Percentiles rank a stretch among this genome's conserved stretches.
Conservation (phyloP, 2,888 invertebrate genomes). For the Macaria notata region DNA sequence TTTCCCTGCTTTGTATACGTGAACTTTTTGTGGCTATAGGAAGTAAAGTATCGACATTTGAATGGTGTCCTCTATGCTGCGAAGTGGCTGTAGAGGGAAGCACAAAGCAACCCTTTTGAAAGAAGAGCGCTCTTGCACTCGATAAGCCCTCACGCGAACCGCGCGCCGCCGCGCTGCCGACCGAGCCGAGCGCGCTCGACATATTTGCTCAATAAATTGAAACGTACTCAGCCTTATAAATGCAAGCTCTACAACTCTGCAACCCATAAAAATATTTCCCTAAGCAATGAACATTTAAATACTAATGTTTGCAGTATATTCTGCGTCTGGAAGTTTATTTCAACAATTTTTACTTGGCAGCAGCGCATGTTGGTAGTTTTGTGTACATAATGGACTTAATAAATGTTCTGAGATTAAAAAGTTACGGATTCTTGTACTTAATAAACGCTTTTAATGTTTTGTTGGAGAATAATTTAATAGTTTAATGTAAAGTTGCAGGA, state of each 20-base stretch:
- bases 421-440: no score
- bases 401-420: constrained; percentile 16
- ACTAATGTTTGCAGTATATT: not conserved
- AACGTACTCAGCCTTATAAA: constrained; percentile 37
- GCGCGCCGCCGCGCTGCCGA: constrained; percentile 18
- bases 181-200: constrained; percentile 38
- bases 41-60: constrained; percentile 6
- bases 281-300: constrained; percentile 14
- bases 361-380: not conserved
- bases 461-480: no score
- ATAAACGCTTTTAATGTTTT: no score
- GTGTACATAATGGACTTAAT: constrained; percentile 5
- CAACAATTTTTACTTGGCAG: constrained; percentile 18
- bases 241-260: constrained; percentile 20
- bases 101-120: constrained; percentile 71
- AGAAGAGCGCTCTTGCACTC: constrained; percentile 68
- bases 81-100: constrained; percentile 63
- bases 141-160: constrained; percentile 59
- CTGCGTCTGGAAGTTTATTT: constrained; percentile 10
- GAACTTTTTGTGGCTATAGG: no score
- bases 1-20: no score
- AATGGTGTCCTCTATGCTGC: constrained; percentile 46
- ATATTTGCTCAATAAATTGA: constrained; percentile 56
- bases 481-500: no score
- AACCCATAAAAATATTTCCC: constrained; percentile 18